phyloP scores from a whole-genome alignment of 2,797 vertebrate genomes.

The Neomorphus geoffroyi region DNA sequence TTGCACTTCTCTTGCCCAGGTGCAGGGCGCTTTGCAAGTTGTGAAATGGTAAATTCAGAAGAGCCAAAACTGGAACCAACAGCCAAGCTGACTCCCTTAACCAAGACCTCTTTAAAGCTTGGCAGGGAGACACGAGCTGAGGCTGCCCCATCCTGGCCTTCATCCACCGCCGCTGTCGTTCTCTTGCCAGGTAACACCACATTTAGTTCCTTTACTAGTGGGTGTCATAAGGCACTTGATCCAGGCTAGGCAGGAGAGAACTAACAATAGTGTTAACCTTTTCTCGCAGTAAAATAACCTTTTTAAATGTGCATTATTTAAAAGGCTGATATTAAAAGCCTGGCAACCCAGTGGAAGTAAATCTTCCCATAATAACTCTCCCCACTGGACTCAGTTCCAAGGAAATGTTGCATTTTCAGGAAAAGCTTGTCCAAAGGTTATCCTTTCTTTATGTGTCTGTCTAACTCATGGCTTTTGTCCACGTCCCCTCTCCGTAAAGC shows the following conservation, averaged over 20 bases:
- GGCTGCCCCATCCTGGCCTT: background rate
- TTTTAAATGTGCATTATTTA: constrained; percentile 55
- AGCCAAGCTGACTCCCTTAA: background rate
- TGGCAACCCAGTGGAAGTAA: constrained; percentile 36
- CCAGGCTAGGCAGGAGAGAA: background rate
- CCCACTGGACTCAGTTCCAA: constrained; percentile 16
- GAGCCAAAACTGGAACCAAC: background rate
- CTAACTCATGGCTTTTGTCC: background rate
- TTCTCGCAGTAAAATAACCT: constrained; percentile 50
- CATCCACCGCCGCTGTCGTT: background rate
- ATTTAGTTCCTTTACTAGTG: background rate
- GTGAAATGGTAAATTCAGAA: background rate
- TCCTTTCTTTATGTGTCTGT: constrained; percentile 15
- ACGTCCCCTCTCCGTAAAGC: background rate
- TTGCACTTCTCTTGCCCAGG: background rate
- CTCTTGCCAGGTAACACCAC: background rate
- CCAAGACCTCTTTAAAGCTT: background rate
- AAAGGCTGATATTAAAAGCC: constrained; percentile 43
- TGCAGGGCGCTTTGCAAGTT: background rate
- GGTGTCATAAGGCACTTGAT: background rate
- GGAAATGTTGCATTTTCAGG: constrained; percentile 58
- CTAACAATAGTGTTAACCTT: constrained; percentile 51
- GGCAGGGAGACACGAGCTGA: fast-evolving
- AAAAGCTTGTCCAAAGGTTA: constrained; percentile 59
- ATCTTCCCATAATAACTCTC: constrained; percentile 52